These are phyloP conservation scores for Orycteropus afer DNA, from an alignment of 2,113 vertebrate species.

Conservation along the genomic window DNA sequence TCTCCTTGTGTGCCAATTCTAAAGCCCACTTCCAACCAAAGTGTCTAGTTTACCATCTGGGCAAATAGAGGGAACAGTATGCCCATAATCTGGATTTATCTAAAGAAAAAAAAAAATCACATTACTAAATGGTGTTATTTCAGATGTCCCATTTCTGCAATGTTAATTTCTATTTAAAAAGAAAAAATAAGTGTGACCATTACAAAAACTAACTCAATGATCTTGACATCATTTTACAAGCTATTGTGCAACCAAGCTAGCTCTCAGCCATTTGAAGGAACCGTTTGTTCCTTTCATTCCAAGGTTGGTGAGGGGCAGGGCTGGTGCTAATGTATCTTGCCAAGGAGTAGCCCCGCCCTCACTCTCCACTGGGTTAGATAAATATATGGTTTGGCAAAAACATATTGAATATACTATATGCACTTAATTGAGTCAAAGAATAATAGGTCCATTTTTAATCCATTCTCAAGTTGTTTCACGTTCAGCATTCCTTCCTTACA, in stretches of 20 bases:
- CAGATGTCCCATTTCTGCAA: conserved; percentile 29
- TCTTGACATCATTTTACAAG: not conserved
- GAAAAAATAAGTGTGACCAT: conserved; percentile 35
- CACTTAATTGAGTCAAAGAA: conserved; percentile 57
- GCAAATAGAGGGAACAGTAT: conserved; percentile 21
- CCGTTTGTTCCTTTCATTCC: not conserved
- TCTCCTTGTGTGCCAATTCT: conserved; percentile 44
- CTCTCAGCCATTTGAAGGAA: not conserved
- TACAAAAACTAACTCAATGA: conserved; percentile 16
- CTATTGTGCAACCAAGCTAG: not conserved
- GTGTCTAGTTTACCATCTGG: conserved; percentile 59
- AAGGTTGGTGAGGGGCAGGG: not conserved
- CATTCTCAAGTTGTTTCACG: conserved; percentile 68
- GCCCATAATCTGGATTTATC: conserved; percentile 33
- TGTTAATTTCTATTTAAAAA: not conserved
- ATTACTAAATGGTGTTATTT: conserved; percentile 47
- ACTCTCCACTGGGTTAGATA: not conserved
- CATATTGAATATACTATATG: conserved; percentile 8
- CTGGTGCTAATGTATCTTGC: not conserved
- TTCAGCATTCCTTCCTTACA: conserved; percentile 58
- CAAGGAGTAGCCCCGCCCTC: not conserved
- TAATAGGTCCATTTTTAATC: conserved; percentile 64
- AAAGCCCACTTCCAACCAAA: conserved; percentile 57
- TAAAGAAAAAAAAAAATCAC: not conserved
- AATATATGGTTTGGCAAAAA: conserved; percentile 56